Percentiles rank a stretch among this genome's conserved stretches.
Conservation (phyloP, 2,888 invertebrate genomes). For the Erannis defoliaria region DNA sequence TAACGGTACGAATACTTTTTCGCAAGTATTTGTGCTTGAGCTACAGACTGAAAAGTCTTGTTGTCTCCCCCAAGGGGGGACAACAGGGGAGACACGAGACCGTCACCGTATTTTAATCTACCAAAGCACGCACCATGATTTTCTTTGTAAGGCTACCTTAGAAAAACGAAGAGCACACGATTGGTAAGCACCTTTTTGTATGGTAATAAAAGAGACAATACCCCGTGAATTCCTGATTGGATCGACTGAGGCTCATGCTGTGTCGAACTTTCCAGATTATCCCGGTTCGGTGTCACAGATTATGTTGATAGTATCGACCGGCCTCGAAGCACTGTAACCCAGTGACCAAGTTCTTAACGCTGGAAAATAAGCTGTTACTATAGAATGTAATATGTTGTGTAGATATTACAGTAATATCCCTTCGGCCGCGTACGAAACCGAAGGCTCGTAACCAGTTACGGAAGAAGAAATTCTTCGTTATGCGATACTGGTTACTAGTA, state of each 20-base stretch:
- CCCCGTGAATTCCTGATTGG: conserved; percentile 31
- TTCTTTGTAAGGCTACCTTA: background rate
- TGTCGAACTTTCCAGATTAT: conserved; percentile 47
- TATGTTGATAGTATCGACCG: conserved; percentile 37
- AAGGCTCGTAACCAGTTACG: no score
- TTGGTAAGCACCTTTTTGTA: background rate
- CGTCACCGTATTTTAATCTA: no score
- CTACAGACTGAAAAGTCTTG: no score
- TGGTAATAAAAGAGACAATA: conserved; percentile 9
- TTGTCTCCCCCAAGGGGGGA: no score
- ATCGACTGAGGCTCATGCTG: conserved; percentile 14
- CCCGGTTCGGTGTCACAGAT: conserved; percentile 41
- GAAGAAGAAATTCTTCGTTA: no score
- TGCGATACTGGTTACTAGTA: no score
- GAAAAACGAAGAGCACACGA: background rate
- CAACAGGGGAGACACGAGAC: no score
- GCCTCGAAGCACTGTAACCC: conserved; percentile 8
- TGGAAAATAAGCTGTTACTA: background rate
- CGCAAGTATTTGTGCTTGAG: no score
- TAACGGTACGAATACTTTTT: no score
- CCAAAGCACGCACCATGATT: no score
- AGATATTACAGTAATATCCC: background rate
- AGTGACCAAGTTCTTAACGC: conserved; percentile 9
- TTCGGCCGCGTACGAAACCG: no score
- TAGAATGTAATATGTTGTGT: background rate